These are phyloP conservation scores for Laticauda colubrina DNA, from an alignment of 2,113 vertebrate species.

Conservation along the genomic window DNA sequence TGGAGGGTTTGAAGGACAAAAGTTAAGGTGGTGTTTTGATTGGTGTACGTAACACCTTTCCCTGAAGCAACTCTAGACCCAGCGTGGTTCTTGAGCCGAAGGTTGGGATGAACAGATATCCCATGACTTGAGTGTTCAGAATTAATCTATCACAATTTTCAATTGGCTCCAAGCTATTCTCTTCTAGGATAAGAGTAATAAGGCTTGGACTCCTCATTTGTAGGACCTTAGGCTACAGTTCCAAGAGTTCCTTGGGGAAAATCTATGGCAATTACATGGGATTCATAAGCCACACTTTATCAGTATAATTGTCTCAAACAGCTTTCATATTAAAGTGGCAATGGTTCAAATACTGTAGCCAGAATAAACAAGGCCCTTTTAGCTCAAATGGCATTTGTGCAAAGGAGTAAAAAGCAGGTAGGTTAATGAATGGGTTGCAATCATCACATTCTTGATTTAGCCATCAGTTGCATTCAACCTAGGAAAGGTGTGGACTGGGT, in stretches of 20 bases:
- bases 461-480: not conserved
- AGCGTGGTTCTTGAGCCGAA: not conserved
- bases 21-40: not conserved
- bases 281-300: not conserved
- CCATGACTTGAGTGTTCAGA: not conserved
- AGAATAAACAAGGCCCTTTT: not conserved
- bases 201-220: not conserved
- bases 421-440: not conserved
- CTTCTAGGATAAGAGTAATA: not conserved
- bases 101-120: not conserved
- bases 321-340: not conserved
- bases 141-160: not conserved
- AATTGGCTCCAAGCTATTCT: not conserved
- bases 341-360: not conserved
- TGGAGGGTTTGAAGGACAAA: not conserved
- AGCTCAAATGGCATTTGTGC: not conserved
- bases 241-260: not conserved
- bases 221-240: not conserved
- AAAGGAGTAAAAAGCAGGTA: not conserved
- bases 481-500: not conserved
- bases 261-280: not conserved
- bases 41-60: not conserved
- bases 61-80: not conserved
- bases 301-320: not conserved
- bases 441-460: not conserved